phyloP scores from a whole-genome alignment of 2,797 vertebrate species.

The Microhierax caerulescens region DNA sequence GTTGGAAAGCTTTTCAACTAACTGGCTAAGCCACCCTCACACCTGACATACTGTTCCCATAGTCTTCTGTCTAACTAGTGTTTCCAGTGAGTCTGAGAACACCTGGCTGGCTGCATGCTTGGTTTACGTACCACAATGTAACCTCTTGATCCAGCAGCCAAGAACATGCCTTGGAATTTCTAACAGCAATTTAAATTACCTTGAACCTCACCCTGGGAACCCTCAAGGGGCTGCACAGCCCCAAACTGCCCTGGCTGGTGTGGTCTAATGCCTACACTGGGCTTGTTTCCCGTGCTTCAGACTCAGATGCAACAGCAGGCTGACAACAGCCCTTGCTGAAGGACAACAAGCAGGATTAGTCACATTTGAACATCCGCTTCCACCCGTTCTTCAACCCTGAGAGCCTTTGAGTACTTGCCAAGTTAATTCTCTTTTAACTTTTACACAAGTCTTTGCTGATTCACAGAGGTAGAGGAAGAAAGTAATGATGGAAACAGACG shows the following conservation, averaged over 20 bases:
- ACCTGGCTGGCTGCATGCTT: background rate
- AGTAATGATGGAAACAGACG: background rate
- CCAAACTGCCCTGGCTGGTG: background rate
- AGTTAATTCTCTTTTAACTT: background rate
- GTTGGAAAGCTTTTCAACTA: background rate
- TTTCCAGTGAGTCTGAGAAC: background rate
- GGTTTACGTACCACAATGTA: fast-evolving
- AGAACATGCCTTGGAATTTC: background rate
- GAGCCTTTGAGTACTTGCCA: background rate
- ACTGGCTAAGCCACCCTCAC: background rate
- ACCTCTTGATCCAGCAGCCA: background rate
- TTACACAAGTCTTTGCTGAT: background rate
- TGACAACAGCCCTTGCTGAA: background rate
- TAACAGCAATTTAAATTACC: background rate
- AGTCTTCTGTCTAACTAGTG: background rate
- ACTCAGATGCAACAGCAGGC: background rate
- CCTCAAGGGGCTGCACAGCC: background rate
- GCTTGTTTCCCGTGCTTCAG: background rate
- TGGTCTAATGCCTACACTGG: background rate
- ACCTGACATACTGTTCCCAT: background rate
- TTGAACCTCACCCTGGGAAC: background rate
- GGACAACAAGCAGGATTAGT: background rate
- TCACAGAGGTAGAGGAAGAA: background rate
- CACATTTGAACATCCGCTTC: background rate
- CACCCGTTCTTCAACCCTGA: background rate